phyloP scores from a whole-genome alignment of 2,888 invertebrate species.

The Drosophila nr. perissopoda region DNA sequence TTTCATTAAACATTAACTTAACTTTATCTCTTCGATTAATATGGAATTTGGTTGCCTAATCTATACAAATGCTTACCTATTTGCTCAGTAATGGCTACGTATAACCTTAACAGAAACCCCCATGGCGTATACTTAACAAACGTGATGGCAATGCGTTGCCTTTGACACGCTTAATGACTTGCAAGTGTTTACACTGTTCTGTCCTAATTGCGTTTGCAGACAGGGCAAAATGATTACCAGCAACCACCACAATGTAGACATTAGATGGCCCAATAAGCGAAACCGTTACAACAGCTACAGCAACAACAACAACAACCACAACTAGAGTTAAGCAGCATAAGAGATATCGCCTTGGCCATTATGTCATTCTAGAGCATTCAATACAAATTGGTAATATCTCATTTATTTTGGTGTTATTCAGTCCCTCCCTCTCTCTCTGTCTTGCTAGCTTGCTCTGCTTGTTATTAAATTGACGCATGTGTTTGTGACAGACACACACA shows the following conservation, averaged over 20 bases:
- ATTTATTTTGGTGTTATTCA: slow-evolving; percentile 62
- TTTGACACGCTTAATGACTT: slow-evolving; percentile 77
- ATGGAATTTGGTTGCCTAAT: neutral
- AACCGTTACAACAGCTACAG: slow-evolving; percentile 9
- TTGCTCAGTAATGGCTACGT: slow-evolving; percentile 5
- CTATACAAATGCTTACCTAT: slow-evolving; percentile 17
- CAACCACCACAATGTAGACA: slow-evolving; percentile 15
- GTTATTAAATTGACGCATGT: slow-evolving; percentile 70
- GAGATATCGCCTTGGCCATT: slow-evolving; percentile 54
- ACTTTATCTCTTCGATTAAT: neutral
- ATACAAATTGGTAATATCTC: slow-evolving; percentile 79
- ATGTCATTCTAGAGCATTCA: slow-evolving; percentile 72
- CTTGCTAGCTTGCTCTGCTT: slow-evolving; percentile 34
- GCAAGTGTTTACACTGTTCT: slow-evolving; percentile 70
- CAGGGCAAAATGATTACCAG: slow-evolving; percentile 37
- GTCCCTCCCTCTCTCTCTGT: slow-evolving; percentile 19
- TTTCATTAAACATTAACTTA: neutral
- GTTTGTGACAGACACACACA: slow-evolving; percentile 50
- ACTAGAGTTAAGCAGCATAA: slow-evolving; percentile 20
- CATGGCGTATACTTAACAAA: slow-evolving; percentile 66
- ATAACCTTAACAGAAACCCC: slow-evolving; percentile 5
- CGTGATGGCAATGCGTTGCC: slow-evolving; percentile 64
- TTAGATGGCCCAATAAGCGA: slow-evolving; percentile 41
- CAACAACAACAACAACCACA: neutral
- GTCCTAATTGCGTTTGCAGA: slow-evolving; percentile 70